phyloP scores from a whole-genome alignment of 2,797 vertebrate species.

The Alosa sapidissima region DNA sequence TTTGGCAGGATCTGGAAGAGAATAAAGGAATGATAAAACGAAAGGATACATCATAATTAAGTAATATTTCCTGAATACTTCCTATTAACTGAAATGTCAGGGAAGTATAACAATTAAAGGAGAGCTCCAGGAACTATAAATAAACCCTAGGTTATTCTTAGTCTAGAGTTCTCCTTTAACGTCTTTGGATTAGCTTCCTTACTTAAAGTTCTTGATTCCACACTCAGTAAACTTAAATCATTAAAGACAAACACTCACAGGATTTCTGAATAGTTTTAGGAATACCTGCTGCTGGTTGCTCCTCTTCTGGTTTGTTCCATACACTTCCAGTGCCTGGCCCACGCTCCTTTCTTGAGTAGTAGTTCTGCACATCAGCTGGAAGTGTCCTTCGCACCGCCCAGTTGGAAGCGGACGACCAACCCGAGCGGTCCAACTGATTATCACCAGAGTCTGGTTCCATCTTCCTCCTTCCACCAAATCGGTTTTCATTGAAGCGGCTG shows the following conservation, averaged over 20 bases:
- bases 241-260: neutral
- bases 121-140: neutral
- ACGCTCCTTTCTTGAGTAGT: conserved; percentile 91
- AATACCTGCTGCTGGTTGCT: conserved; percentile 78
- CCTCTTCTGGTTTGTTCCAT: conserved; percentile 87
- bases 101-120: neutral
- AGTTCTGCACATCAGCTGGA: conserved; percentile 97
- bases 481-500: conserved; percentile 84
- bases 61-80: too few relatives aligned
- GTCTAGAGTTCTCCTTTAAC: neutral
- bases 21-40: conserved; percentile 28
- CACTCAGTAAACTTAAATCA: neutral
- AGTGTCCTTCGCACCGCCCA: conserved; percentile 95
- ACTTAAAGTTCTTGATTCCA: too few relatives aligned
- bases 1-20: conserved; percentile 79
- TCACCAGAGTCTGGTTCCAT: conserved; percentile 78
- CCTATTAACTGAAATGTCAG: too few relatives aligned
- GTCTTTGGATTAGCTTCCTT: neutral
- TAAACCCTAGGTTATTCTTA: neutral
- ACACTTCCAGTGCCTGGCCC: conserved; percentile 72
- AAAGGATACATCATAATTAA: neutral
- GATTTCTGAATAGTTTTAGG: neutral
- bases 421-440: conserved; percentile 85
- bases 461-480: conserved; percentile 79
- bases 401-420: conserved; percentile 97